Evolutionary conservation across 2,113 vertebrate genomes (phyloP).

Genomic region (Ailuropoda melanoleuca): DNA sequence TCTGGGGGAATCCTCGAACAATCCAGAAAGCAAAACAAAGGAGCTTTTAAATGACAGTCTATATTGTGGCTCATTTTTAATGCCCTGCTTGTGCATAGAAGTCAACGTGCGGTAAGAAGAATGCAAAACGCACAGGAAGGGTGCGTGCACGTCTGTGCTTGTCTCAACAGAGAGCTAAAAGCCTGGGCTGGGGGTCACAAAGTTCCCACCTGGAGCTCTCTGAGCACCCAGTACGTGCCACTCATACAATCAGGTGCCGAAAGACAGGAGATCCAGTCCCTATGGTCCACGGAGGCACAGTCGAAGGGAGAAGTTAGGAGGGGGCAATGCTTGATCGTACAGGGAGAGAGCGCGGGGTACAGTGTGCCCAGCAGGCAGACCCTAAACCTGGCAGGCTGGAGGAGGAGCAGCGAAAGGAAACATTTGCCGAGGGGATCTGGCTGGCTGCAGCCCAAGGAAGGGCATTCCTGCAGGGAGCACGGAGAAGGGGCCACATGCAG

Average conservation of each 20-base stretch:
- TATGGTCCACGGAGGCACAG: not conserved
- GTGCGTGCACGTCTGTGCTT: not conserved
- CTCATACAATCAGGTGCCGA: not conserved
- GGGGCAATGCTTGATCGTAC: not conserved
- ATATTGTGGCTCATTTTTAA: not conserved
- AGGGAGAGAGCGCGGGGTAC: rapidly evolving
- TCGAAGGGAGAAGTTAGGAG: not conserved
- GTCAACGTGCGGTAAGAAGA: not conserved
- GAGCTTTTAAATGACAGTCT: not conserved
- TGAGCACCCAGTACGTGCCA: not conserved
- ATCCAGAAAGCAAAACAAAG: not conserved
- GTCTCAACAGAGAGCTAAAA: not conserved
- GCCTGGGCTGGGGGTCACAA: not conserved
- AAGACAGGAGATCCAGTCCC: not conserved
- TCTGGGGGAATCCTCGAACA: not conserved
- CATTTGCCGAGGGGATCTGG: not conserved
- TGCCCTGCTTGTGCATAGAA: not conserved
- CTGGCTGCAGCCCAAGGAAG: not conserved
- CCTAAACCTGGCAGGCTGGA: not conserved
- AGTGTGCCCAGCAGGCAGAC: not conserved
- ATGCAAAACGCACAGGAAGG: not conserved
- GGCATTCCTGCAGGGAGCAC: not conserved
- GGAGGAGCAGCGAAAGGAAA: not conserved
- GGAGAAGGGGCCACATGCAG: not conserved
- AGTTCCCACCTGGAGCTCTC: not conserved